Conservation (phyloP, 2,888 invertebrate species). For the Amorpha juglandis region DNA sequence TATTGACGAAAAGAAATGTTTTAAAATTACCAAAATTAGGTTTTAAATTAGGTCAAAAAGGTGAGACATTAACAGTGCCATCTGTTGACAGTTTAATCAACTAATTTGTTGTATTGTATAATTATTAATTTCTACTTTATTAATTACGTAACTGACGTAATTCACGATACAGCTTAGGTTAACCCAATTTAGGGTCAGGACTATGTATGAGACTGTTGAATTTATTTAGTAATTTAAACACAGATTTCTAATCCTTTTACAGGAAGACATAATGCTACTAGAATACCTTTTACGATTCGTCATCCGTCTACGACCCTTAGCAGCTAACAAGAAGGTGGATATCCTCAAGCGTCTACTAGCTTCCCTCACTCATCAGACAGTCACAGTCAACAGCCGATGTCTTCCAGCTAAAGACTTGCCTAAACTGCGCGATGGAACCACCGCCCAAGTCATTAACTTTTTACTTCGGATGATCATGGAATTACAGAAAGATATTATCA, state of each 20-base stretch:
- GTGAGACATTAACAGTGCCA: too few species aligned
- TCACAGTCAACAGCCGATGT: conserved; percentile 63
- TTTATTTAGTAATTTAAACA: too few species aligned
- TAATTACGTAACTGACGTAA: too few species aligned
- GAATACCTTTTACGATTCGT: conserved; percentile 89
- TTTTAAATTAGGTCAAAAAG: too few species aligned
- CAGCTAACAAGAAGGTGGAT: conserved; percentile 84
- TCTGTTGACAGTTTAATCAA: too few species aligned
- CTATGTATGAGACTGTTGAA: too few species aligned
- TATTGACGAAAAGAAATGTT: too few species aligned
- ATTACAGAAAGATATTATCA: conserved; percentile 75
- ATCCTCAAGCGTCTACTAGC: conserved; percentile 87
- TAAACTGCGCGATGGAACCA: conserved; percentile 83
- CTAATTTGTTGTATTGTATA: too few species aligned
- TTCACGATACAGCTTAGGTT: too few species aligned
- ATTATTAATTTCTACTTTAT: too few species aligned
- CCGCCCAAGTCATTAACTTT: conserved; percentile 79
- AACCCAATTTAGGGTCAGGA: too few species aligned
- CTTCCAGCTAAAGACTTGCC: conserved; percentile 76
- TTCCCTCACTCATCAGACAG: conserved; percentile 87
- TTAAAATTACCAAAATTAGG: too few species aligned
- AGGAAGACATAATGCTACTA: conserved; percentile 87
- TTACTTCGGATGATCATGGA: conserved; percentile 78
- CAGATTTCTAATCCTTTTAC: conserved; percentile 43
- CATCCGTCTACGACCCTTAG: conserved; percentile 86